Percentiles rank a stretch among this genome's conserved stretches.
These are phyloP conservation scores for Clunio marinus DNA, from an alignment of 2,888 invertebrate species.

Conservation along the genomic window DNA sequence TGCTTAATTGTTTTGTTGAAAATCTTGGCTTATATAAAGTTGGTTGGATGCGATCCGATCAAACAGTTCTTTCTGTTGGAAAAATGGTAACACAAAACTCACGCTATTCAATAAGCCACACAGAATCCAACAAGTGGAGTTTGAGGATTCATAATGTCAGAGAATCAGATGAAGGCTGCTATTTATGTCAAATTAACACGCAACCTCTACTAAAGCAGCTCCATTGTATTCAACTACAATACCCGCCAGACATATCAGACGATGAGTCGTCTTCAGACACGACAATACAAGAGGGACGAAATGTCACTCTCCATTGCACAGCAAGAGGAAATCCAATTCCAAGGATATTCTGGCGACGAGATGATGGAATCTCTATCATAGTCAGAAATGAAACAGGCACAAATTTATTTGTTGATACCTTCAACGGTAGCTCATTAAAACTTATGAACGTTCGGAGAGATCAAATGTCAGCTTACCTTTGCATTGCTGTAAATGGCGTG, in stretches of 20 bases:
- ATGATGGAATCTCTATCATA: constrained; percentile 58
- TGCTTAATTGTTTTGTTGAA: constrained; percentile 15
- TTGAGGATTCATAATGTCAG: constrained; percentile 67
- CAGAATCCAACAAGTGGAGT: constrained; percentile 67
- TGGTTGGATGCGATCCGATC: constrained; percentile 72
- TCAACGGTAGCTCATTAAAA: constrained; percentile 61
- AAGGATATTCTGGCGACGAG: constrained; percentile 59
- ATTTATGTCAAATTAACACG: constrained; percentile 78
- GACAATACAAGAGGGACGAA: constrained; percentile 67
- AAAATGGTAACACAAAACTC: constrained; percentile 71
- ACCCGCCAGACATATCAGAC: constrained; percentile 76
- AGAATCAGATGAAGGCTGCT: constrained; percentile 65
- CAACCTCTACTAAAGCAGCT: constrained; percentile 70
- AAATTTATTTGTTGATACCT: constrained; percentile 52
- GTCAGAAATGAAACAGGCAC: constrained; percentile 50
- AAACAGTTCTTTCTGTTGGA: constrained; percentile 68
- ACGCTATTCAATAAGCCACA: constrained; percentile 64
- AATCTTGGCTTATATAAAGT: constrained; percentile 53
- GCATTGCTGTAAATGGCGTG: constrained; percentile 70
- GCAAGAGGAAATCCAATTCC: constrained; percentile 71
- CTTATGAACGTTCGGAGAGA: constrained; percentile 62
- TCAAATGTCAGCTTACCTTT: constrained; percentile 72
- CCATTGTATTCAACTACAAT: constrained; percentile 72
- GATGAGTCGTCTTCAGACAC: constrained; percentile 72
- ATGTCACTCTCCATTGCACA: constrained; percentile 67